phyloP scores from a whole-genome alignment of 2,888 invertebrate genomes.

The Xanthorhoe designata region DNA sequence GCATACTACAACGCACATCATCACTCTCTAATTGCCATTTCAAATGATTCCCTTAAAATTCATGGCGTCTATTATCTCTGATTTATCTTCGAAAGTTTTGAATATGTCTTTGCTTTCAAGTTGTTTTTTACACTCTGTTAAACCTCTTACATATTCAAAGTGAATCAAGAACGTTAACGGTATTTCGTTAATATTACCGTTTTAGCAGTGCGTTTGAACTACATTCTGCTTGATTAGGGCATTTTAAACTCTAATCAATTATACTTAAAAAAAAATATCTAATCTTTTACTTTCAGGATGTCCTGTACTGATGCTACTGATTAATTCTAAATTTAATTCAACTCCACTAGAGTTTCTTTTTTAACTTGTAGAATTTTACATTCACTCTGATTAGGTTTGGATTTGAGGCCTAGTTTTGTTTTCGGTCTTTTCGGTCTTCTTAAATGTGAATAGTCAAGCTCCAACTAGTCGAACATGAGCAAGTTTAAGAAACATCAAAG shows the following conservation, averaged over 20 bases:
- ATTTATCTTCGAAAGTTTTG: constrained; percentile 18
- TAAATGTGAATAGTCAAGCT: too few species aligned
- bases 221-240: background rate
- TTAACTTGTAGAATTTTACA: too few species aligned
- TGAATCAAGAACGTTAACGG: constrained; percentile 31
- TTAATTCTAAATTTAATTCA: too few species aligned
- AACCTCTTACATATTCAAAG: constrained; percentile 30
- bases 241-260: background rate
- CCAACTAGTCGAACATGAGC: too few species aligned
- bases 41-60: background rate
- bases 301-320: too few species aligned
- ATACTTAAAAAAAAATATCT: background rate
- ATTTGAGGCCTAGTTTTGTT: too few species aligned
- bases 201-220: constrained; percentile 6
- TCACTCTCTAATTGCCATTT: background rate
- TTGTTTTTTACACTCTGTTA: constrained; percentile 34
- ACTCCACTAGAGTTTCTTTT: too few species aligned
- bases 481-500: too few species aligned
- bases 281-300: too few species aligned
- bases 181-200: constrained; percentile 24
- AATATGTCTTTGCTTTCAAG: constrained; percentile 20
- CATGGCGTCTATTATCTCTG: constrained; percentile 1
- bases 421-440: too few species aligned
- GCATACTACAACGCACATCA: too few species aligned
- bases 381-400: too few species aligned